Evolutionary conservation across 2,113 vertebrate species (phyloP), one percentile per base, ranked within the genome.

Genomic region (Lynx canadensis): DNA sequence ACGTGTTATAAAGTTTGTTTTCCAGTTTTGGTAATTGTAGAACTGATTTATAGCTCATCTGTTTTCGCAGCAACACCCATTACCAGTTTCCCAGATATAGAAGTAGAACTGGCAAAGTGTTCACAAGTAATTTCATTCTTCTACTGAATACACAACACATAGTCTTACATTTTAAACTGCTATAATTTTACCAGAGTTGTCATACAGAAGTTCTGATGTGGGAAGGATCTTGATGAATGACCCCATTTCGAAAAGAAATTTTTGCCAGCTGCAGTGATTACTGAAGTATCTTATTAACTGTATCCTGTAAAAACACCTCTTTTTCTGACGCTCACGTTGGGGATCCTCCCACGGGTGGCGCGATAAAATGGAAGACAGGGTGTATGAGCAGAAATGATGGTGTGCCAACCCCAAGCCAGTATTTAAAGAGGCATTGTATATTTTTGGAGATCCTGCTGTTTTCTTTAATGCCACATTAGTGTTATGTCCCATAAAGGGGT

Each of bases 101-200:
- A 97, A 50, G 14, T 21, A 38, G 55, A n/a, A 66, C 3, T 81
- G 27, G 69, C 14, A 96, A 95, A 93, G 65, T 45, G 66, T 60
- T 89, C 45, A 45, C 63, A 36, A 19, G 19, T 91, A 94, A 89
- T 41, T 83, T 36, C 16, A n/a, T 41, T 19, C 94, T 95, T 97
- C 89, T 89, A 84, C 57, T 60, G 5, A 48, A 36, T 89, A 15
- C 3, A 1, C 0, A 79, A 0, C 93, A 94, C 7, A 31, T 15
- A 68, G 31, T 38, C 27, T 87, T 15, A 63, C 1, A 23, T 86
- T 97, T 96, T 66, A 79, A 93, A n/a, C 50, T 48, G 18, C 11
- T n/a, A 4, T 84, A 87, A 71, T 63, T 69, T 12, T n/a, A 4
- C n/a, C 29, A 23, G 94, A 93, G 23, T 78, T 95, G 29, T 68